Evolutionary conservation across 2,797 vertebrate genomes (phyloP).

Genomic region (Neostethus bicornis): DNA sequence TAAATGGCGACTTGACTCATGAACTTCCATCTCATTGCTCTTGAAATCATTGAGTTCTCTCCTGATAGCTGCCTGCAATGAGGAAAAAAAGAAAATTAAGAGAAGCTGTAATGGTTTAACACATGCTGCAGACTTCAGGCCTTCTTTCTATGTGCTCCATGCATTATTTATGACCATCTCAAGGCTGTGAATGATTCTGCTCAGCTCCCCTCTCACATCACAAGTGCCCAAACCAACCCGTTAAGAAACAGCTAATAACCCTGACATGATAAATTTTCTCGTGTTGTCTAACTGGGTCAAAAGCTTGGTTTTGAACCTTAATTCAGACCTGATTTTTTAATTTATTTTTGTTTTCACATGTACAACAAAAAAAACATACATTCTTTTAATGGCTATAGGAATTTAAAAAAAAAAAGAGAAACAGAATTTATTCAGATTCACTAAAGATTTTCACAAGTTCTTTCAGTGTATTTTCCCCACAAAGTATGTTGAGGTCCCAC

Average conservation of each 20-base stretch:
- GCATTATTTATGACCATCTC: constrained; percentile 63
- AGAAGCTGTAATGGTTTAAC: constrained; percentile 35
- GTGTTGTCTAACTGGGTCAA: constrained; percentile 15
- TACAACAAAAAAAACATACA: background rate
- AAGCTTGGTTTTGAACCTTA: constrained; percentile 15
- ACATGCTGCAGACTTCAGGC: constrained; percentile 36
- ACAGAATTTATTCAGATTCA: background rate
- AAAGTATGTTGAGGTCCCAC: background rate
- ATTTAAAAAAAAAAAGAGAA: background rate
- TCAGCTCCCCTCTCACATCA: constrained; percentile 35
- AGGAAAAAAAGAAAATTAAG: constrained; percentile 60
- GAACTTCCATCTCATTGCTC: constrained; percentile 99
- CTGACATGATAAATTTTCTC: constrained; percentile 24
- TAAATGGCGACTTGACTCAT: constrained; percentile 98
- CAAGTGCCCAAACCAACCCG: constrained; percentile 28
- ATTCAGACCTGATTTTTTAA: constrained; percentile 9
- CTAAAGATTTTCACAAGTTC: background rate
- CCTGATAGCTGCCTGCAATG: constrained; percentile 95
- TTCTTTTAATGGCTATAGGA: background rate
- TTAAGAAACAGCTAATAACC: constrained; percentile 25
- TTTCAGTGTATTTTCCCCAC: background rate
- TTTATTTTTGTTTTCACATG: constrained; percentile 9
- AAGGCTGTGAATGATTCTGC: constrained; percentile 51
- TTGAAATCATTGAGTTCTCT: constrained; percentile 99
- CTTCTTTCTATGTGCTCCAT: constrained; percentile 56